Evolutionary conservation across 1,140 invertebrate genomes (phyloP), one percentile per base, ranked within the genome.

Genomic region (Hydropsyche tenuis): DNA sequence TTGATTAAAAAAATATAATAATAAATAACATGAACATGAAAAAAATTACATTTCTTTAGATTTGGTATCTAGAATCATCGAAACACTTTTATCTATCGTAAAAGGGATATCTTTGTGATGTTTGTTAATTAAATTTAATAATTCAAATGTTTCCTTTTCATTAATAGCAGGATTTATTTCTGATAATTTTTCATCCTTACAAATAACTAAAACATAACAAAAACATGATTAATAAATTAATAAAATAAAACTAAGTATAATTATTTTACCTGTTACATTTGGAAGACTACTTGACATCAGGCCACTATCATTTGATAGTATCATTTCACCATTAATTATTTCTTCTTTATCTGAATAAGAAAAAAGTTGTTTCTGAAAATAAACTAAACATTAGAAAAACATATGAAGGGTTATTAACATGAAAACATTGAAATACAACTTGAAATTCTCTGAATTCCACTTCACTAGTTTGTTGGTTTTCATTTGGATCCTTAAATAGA

Each of bases 61-160:
- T 45, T 68, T 68, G 11, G 43, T 22, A 23, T 68, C 18, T 14
- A 22, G 9, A 25, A 68, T 48, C 4, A 1, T 7, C 6, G 2
- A 16, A 42, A 70, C 37, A 56, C 37, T 37, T 56, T 56, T 11
- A 6, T 70, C 27, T 16, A 56, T 14, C 30, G 37, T 42, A 16
- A 56, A n/a, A 20, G 48, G 68, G 16, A 70, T n/a, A 37, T 60
- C 14, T 56, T n/a, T 56, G 11, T 70, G 68, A 56, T 56, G 30
- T 1, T 56, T 37, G 20, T 16, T 1, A 9, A 56, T 56, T 25
- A 70, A 20, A 18, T 56, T 56, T 5, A 9, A 56, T 46, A 70
- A 3, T 56, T 70, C 6, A 12, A 27, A 70, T 5, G 68, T 56
- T 70, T 37, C 9, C 18, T 53, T 37, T 16, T 30, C 56, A 12